These are phyloP conservation scores for Sipunculus nudus DNA, from an alignment of 2,888 invertebrate species.

Conservation along the genomic window DNA sequence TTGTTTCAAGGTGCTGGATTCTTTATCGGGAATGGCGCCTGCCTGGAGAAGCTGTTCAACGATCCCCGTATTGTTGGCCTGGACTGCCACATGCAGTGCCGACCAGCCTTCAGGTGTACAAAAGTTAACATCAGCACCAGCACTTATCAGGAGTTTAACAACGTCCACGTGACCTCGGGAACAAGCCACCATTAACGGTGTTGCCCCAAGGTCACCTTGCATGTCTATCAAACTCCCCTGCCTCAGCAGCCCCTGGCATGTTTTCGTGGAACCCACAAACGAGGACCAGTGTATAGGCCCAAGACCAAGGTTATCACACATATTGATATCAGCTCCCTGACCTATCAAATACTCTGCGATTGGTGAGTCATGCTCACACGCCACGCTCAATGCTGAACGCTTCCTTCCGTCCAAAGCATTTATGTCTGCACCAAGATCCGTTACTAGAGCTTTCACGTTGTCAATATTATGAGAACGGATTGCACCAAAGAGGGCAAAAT, in stretches of 20 bases:
- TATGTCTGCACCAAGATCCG: constrained; percentile 26
- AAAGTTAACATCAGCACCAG: constrained; percentile 29
- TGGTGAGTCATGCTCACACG: constrained; percentile 38
- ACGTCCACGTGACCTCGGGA: constrained; percentile 31
- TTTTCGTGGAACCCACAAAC: constrained; percentile 28
- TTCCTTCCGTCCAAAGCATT: constrained; percentile 32
- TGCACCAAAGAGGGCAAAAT: constrained; percentile 38
- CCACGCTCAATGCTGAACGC: constrained; percentile 35
- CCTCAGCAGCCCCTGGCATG: constrained; percentile 29
- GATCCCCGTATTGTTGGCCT: constrained; percentile 33
- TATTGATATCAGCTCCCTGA: constrained; percentile 28
- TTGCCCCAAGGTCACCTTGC: constrained; percentile 39
- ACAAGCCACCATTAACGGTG: constrained; percentile 45
- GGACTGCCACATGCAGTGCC: constrained; percentile 43
- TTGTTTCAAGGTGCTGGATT: constrained; percentile 34
- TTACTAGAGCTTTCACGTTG: constrained; percentile 36
- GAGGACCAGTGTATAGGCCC: constrained; percentile 42
- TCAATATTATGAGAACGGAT: constrained; percentile 30
- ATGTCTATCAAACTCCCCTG: constrained; percentile 25
- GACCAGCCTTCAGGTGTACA: constrained; percentile 45
- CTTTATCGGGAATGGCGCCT: constrained; percentile 32
- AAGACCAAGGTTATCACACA: constrained; percentile 35
- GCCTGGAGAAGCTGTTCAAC: constrained; percentile 25
- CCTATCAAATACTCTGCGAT: constrained; percentile 36
- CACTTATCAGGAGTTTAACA: constrained; percentile 16